Conservation (phyloP, 2,113 vertebrate species). For the Prinia subflava region DNA sequence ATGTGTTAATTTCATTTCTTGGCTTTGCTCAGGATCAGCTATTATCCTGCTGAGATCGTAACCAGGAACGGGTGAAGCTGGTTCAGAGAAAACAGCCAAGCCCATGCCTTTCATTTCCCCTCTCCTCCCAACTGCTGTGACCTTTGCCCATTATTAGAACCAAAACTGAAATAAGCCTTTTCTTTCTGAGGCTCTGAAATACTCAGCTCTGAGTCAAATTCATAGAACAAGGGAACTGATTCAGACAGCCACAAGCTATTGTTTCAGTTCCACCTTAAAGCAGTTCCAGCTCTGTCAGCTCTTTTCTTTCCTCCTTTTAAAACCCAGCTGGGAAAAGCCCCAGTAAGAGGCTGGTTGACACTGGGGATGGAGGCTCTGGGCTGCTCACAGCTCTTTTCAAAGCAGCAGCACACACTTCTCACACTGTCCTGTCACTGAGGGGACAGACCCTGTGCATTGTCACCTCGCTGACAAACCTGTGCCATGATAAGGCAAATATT, state of each 20-base stretch:
- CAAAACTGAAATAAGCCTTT: conserved; percentile 43
- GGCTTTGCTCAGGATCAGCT: conserved; percentile 56
- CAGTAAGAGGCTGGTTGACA: background rate
- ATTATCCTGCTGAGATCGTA: conserved; percentile 50
- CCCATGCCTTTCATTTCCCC: conserved; percentile 45
- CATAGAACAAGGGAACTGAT: conserved; percentile 55
- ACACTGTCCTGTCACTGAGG: rapidly evolving
- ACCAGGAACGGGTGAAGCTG: conserved; percentile 48
- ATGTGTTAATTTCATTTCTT: conserved; percentile 61
- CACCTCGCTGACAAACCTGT: background rate
- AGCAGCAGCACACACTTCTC: background rate
- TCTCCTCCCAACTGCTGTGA: conserved; percentile 29
- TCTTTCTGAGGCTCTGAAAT: conserved; percentile 29
- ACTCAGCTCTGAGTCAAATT: conserved; percentile 58
- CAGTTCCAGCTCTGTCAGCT: conserved; percentile 29
- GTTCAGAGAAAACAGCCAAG: conserved; percentile 50
- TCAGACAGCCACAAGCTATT: conserved; percentile 48
- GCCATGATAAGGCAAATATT: rapidly evolving
- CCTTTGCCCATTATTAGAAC: conserved; percentile 48
- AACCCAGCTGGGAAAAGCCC: background rate
- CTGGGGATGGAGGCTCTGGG: background rate
- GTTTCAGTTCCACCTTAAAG: conserved; percentile 64
- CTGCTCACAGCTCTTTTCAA: background rate
- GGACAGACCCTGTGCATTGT: background rate
- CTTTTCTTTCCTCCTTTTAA: conserved; percentile 42